Conservation (phyloP, 1,140 invertebrate genomes). For the Archegozetes longisetosus region DNA sequence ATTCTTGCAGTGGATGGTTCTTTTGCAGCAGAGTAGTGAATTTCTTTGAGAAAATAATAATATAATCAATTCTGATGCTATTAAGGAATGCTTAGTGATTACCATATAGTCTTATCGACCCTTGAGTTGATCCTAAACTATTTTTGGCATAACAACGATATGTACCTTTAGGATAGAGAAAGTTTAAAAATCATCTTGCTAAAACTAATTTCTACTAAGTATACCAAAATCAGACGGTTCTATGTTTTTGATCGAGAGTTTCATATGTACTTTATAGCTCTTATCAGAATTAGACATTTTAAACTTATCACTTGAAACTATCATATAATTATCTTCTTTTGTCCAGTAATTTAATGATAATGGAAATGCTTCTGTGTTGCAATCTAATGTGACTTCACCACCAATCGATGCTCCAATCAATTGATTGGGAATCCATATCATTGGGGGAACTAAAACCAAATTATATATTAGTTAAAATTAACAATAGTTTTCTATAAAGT, state of each 20-base stretch:
- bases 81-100: neutral
- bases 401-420: slow-evolving; percentile 31
- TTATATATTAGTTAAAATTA: too few relatives aligned
- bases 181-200: neutral
- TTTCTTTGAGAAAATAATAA: slow-evolving; percentile 16
- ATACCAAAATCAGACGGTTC: slow-evolving; percentile 53
- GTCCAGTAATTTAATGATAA: slow-evolving; percentile 24
- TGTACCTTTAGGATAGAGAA: slow-evolving; percentile 41
- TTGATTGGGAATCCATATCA: slow-evolving; percentile 35
- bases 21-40: slow-evolving; percentile 16
- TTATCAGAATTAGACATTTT: slow-evolving; percentile 19
- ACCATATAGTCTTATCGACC: slow-evolving; percentile 75
- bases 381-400: slow-evolving; percentile 30
- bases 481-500: too few relatives aligned
- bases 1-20: slow-evolving; percentile 21
- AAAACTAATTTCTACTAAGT: slow-evolving; percentile 51
- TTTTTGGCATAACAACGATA: slow-evolving; percentile 86
- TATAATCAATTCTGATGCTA: slow-evolving; percentile 2
- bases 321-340: slow-evolving; percentile 21
- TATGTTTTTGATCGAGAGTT: slow-evolving; percentile 18
- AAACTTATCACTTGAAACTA: slow-evolving; percentile 21
- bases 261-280: slow-evolving; percentile 22
- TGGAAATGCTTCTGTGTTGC: slow-evolving; percentile 28
- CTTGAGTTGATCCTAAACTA: slow-evolving; percentile 76
- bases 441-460: slow-evolving; percentile 31